Evolutionary conservation across 2,888 invertebrate genomes (phyloP), one percentile per base, ranked within the genome.

Genomic region (Drosophila basisetae): DNA sequence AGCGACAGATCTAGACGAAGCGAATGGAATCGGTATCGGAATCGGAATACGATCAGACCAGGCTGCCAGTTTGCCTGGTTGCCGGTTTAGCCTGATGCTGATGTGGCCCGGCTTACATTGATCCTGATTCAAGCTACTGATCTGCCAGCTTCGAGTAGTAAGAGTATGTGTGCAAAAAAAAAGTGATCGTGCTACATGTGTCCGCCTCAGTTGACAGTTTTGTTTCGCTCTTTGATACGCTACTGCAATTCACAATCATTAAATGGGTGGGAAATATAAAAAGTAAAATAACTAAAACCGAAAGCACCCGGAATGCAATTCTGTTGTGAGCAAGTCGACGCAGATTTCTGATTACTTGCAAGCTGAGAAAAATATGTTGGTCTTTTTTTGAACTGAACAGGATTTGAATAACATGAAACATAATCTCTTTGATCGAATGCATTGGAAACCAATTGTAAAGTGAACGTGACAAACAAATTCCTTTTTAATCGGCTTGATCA

Each of bases 1-100:
- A 91, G 80, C 90, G 89, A 88, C 91, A 91, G 92, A 91, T 91
- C 91, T 91, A 82, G 90, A 91, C 89, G 90, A 85, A 76, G 82
- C 82, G 56, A 39, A 53, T 53, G 67, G 69, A 70, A 74, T 69
- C 73, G 73, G 61, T 54, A 73, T 72, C 62, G 68, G 72, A 56
- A 72, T 80, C 68, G 68, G 72, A 35, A 49, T 56, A 62, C 61
- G 64, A 80, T 75, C 70, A 61, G 67, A n/a, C 58, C 68, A 59
- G 78, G 25, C 43, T 33, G 47, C 47, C 47, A 41, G 41, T 13
- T 61, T 35, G 41, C 37, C 28, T 28, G 28, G 31, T 54, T 61
- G 70, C 39, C 61, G 35, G 70, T 28, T 70, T 52, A 52, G 68
- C 30, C 60, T 39, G 66, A 33, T 31, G 49, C 59, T 65, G 64